Evolutionary conservation across 2,797 vertebrate genomes (phyloP).

Genomic region (Premnoplex brunnescens): DNA sequence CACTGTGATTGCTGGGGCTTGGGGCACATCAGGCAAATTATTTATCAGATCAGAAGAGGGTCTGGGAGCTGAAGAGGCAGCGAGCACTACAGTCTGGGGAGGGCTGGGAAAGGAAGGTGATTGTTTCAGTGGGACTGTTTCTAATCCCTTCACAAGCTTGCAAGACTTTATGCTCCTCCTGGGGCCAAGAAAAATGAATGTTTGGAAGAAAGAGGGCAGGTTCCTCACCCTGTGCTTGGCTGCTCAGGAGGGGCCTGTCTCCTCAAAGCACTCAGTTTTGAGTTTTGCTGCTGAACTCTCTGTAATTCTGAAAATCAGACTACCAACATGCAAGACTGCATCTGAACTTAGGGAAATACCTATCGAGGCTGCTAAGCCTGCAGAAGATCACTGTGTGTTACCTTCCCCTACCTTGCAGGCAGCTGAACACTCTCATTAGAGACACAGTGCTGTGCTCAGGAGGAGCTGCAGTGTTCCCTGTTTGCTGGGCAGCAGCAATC

Average conservation of each 20-base stretch:
- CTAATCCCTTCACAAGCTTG: neutral
- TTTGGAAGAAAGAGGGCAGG: neutral
- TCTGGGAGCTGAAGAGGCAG: neutral
- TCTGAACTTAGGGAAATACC: neutral
- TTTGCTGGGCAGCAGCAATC: neutral
- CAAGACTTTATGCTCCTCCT: neutral
- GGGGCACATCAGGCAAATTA: neutral
- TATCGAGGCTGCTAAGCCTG: neutral
- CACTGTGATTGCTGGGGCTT: neutral
- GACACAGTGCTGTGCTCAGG: neutral
- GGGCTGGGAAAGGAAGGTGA: neutral
- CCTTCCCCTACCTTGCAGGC: neutral
- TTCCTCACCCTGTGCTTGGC: neutral
- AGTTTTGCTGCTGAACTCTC: neutral
- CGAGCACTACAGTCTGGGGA: accelerated
- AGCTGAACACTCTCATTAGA: accelerated
- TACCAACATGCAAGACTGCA: accelerated
- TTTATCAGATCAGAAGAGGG: neutral
- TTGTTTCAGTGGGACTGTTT: neutral
- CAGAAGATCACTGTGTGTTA: accelerated
- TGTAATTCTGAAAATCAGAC: neutral
- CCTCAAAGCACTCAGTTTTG: accelerated
- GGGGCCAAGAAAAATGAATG: neutral
- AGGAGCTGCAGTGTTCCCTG: neutral
- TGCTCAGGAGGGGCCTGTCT: neutral